Evolutionary conservation across 2,797 vertebrate genomes (phyloP), one percentile per base, ranked within the genome.

Genomic region (Hephaestus fuliginosus): DNA sequence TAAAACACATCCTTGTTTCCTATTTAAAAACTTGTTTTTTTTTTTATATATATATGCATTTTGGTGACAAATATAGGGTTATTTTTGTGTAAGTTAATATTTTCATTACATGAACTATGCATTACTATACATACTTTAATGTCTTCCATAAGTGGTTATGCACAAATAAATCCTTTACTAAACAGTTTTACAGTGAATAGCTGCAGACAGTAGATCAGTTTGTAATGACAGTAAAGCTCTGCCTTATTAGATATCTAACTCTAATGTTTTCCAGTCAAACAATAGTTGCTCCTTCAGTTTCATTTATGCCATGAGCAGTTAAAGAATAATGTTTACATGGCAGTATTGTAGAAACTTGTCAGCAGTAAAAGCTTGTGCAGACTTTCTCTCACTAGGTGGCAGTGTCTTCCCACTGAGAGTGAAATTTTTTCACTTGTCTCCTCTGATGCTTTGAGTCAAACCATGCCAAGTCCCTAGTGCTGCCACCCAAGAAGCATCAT

Each of bases 321-420:
- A 52, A 62, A 33, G 13, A 79, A 28, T 22, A 7, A 63, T 74
- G 69, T 65, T 7, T 74, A 84, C 80, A 74, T 61, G 78, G 74
- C 64, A 81, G 60, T 5, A 76, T n/a, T 64, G 60, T 20, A 41
- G 41, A 20, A 65, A 6, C 2, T 13, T n/a, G 28, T 57, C n/a
- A 57, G 39, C 44, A 68, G 33, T n/a, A 28, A 55, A 46, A 25
- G 12, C 14, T 10, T 68, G 18, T 66, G 10, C 51, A 39, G 11
- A 51, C 5, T 13, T 49, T 52, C 10, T 0, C 1, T 86, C 92
- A 88, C 87, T 90, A 91, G 92, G 61, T 86, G 90, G 78, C 77
- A 78, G 57, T 55, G 71, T 80, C 71, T 70, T 53, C 85, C 46
- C 25, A 66, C 13, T 61, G 7, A 80, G 18, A 39, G 22, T 22